These are phyloP conservation scores for Eupristina koningsbergeri DNA, from an alignment of 1,140 invertebrate species.

Conservation along the genomic window DNA sequence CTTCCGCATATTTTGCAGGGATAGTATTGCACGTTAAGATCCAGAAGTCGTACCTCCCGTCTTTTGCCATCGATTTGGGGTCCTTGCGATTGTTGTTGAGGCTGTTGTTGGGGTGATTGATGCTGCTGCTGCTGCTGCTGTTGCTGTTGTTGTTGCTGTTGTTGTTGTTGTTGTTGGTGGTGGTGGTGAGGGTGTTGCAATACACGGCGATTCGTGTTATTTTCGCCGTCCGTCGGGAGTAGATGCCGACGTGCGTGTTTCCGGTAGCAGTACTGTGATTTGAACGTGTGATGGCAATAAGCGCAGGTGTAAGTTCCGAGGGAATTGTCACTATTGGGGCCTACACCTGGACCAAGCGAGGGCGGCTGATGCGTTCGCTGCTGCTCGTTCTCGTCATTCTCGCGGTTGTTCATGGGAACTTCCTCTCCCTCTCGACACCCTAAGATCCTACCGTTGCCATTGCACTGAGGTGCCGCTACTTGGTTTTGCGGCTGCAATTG, in stretches of 20 bases:
- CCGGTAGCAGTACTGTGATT: conserved; percentile 86
- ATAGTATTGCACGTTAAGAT: conserved; percentile 91
- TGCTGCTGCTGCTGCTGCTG: conserved; percentile 26
- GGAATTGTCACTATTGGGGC: background rate
- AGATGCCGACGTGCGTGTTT: conserved; percentile 84
- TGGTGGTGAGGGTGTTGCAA: conserved; percentile 36
- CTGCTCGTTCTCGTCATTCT: conserved; percentile 65
- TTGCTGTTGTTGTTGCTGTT: background rate
- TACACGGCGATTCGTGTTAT: conserved; percentile 12
- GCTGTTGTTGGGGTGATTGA: conserved; percentile 34
- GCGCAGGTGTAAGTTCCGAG: conserved; percentile 77
- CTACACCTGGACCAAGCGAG: background rate
- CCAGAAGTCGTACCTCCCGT: conserved; percentile 78
- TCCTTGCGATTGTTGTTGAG: background rate
- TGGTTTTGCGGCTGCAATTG: background rate
- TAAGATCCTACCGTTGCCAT: conserved; percentile 27
- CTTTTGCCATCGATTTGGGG: conserved; percentile 1
- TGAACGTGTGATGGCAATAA: conserved; percentile 84
- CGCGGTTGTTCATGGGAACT: conserved; percentile 25
- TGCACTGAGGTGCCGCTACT: background rate
- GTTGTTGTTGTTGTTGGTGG: conserved; percentile 34
- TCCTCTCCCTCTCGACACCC: background rate
- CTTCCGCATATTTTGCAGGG: conserved; percentile 92
- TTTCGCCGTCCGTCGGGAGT: conserved; percentile 67
- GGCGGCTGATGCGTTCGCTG: background rate